Conservation (phyloP, 2,797 vertebrate species). For the Dallia pectoralis region DNA sequence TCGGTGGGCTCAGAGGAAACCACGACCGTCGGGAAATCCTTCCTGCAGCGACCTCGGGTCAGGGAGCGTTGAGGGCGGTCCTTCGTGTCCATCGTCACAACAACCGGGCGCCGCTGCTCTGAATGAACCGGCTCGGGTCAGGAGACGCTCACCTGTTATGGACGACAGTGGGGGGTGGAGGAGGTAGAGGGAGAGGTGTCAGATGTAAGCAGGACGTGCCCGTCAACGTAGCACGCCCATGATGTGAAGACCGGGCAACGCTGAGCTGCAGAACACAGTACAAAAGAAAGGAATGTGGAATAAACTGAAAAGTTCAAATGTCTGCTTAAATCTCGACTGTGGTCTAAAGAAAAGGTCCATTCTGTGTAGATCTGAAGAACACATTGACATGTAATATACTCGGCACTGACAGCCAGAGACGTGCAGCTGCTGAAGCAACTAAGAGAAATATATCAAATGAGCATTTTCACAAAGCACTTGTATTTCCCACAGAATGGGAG, state of each 20-base stretch:
- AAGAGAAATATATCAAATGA: neutral
- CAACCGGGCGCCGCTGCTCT: neutral
- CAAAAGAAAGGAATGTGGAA: neutral
- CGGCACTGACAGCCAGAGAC: neutral
- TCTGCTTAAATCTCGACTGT: neutral
- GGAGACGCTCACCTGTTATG: neutral
- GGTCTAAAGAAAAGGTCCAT: neutral
- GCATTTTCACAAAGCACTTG: neutral
- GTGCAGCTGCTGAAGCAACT: neutral
- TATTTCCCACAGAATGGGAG: neutral
- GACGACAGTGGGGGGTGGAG: too few relatives aligned
- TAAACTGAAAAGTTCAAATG: neutral
- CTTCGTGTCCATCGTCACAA: constrained; percentile 78
- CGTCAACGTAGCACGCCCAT: neutral
- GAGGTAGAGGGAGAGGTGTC: neutral
- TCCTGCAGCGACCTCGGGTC: constrained; percentile 72
- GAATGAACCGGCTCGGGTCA: neutral
- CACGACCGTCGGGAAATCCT: constrained; percentile 78
- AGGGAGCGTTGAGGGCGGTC: constrained; percentile 81
- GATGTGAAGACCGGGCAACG: neutral
- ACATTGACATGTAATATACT: neutral
- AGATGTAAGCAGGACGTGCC: neutral
- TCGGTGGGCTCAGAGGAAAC: constrained; percentile 71
- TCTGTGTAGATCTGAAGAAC: neutral
- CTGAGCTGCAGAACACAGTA: neutral